Base-by-base conservation (phyloP, 2,888 invertebrate species). In the Polydrusus pterygomalis region DNA sequence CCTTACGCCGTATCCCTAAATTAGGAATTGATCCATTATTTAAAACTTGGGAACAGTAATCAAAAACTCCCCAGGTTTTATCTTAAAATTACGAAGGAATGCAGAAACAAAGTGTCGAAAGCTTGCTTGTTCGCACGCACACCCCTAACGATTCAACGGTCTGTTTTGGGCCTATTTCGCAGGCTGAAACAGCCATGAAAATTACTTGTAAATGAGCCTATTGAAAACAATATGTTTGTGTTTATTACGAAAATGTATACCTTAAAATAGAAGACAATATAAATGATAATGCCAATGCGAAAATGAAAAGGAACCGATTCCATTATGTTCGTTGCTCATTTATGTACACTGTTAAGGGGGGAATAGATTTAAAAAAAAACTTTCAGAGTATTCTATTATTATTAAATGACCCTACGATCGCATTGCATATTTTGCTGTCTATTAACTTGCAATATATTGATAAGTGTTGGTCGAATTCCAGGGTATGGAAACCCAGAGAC, bases 101-200 rank as follows among this genome's bases (percentile, higher is more conserved):
- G 62, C 49, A 34, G 45, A 62, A 70, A 70, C 70, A 70, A 70
- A 45, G 69, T 69, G 69, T 45, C 18, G 58, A 60, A 38, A 70
- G 70, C 60, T 62, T 38, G 40, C 60, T 70, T 70, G 47, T 70
- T 70, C 70, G 62, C 70, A 70, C 70, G 70, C 70, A 70, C 49
- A 17, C 60, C 62, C 38, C 58, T 62, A 70, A 70, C 70, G 62
- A 62, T 30, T 62, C 47, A 38, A 30, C 69, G 58, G 34, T 15
- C 17, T 10, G 51, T 51, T 18, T 51, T 7, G 20, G 20, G 18
- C 68, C 47, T 68, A 9, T 54, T 54, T 68, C 68, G 17, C 69
- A 15, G 45, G 45, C 20, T 58, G 20, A n/a, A 18, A 11, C 45
- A 45, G 69, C 58, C 69, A 58, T 69, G 45, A 45, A 69, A 58